These are phyloP conservation scores for Schizopygopsis malacanthus DNA, from an alignment of 2,797 vertebrate genomes.

Conservation along the genomic window DNA sequence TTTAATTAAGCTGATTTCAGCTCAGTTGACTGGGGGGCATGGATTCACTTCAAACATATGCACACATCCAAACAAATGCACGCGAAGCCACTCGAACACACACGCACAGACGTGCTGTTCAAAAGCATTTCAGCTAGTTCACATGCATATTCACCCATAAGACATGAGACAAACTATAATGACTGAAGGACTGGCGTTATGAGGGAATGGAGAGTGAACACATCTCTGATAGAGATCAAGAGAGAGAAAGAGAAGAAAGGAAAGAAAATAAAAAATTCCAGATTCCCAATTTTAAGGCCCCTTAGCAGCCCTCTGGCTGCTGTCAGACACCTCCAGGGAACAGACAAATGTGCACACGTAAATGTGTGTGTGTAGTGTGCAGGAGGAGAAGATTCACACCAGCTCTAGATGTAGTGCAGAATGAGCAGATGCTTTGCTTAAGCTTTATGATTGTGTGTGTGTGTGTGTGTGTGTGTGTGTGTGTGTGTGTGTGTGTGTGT, in stretches of 20 bases:
- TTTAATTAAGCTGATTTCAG: constrained; percentile 74
- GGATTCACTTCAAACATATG: constrained; percentile 59
- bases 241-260: neutral
- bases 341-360: neutral
- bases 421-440: neutral
- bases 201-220: neutral
- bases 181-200: neutral
- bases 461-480: too few relatives aligned
- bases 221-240: constrained; percentile 18
- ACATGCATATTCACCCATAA: neutral
- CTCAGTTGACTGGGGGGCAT: constrained; percentile 66
- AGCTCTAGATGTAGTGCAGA: neutral
- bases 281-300: constrained; percentile 48
- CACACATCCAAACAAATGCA: constrained; percentile 46
- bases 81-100: constrained; percentile 1
- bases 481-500: neutral
- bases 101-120: constrained; percentile 11
- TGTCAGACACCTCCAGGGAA: constrained; percentile 49
- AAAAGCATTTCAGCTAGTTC: constrained; percentile 22
- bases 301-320: constrained; percentile 52
- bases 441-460: neutral
- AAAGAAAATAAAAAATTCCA: neutral
- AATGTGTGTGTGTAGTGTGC: constrained; percentile 16
- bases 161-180: constrained; percentile 5
- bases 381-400: neutral